Evolutionary conservation across 1,140 invertebrate species (phyloP), one percentile per base, ranked within the genome.

Genomic region (silkworm (Bombyx mori)): DNA sequence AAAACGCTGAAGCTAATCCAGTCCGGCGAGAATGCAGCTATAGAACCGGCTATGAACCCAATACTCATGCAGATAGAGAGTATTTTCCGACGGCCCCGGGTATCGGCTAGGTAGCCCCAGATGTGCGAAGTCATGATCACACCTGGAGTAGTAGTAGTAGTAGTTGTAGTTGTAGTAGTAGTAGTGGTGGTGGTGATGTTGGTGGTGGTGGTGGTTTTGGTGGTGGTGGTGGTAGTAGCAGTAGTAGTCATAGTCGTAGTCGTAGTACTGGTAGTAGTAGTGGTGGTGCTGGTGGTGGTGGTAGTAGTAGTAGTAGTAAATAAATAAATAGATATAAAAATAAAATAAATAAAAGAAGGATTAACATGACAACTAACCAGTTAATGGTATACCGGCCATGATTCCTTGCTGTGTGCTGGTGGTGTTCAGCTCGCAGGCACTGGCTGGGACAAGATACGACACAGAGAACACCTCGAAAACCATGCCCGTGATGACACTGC

Each of bases 81-180:
- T 3, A 94, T 88, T 10, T 89, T 89, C 44, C 89, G 88, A 8
- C 95, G 88, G 0, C 95, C 95, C 35, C 90, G 82, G 0, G 92
- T 91, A 68, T 97, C 95, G 0, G 93, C 93, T 5, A 96, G 65
- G 44, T 93, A 94, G 7, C 95, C 95, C 94, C 95, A 96, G 8
- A 95, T 75, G 66, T 90, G 89, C 0, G 90, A 90, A 6, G 86
- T 86, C 0, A 87, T 71, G 10, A 90, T 89, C 0, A 90, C 86
- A 66, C 83, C 86, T 88, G 62, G 2, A 35, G 26, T 5, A 35
- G 26, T 35, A 35, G 2, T 35, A 35, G 26, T 35, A 1, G 26
- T 35, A 35, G 2, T 35, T 5, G 26, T 35, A 35, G 26, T 35
- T 1, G 4, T 35, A 35, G 26, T 35, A 35, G 26, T 35, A 1